Base-by-base conservation (phyloP, 2,888 invertebrate genomes). In the Cinara cedri region DNA sequence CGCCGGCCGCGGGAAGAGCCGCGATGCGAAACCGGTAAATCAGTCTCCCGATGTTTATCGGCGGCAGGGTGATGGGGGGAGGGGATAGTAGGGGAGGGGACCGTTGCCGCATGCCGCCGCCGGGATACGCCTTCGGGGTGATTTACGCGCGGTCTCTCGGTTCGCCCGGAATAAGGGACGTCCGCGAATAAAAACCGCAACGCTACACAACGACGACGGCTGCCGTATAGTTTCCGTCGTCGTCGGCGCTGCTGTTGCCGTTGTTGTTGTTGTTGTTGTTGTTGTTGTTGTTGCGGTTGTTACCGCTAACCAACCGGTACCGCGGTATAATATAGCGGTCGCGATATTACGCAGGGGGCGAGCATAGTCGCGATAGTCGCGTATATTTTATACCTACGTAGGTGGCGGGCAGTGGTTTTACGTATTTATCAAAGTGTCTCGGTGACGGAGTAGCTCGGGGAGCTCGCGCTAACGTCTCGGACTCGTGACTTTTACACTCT, bases 21-120 rank as follows among this genome's bases (percentile, higher is more conserved):
- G 44, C 24, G 34, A 34, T 6, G 55, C 75, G 13, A 75, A 75
- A 75, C 75, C 75, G 76, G 76, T 68, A 78, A 78, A 78, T 78
- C 68, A 78, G 76, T 68, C 60, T 60, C 21, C 16, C 19, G 76
- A 78, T 68, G 68, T 68, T 78, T 78, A 78, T 78, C 57, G 51
- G 49, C 3, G 42, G 14, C 19, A 11, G 13, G 11, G n/a, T n/a
- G n/a, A n/a, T n/a, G n/a, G n/a, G n/a, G 19, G 16, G 3, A 6
- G 42, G 11, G 0, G 11, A 19, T n/a, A n/a, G n/a, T n/a, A n/a
- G n/a, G 19, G 16, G 3, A 6, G 42, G 11, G 0, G 11, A 19
- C 42, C 34, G 34, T 3, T 6, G 34, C 3, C 34, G 19, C 55
- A 6, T 6, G 34, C 3, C 34, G 19, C 55, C 24, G 21, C n/a